Conservation (phyloP, 1,140 invertebrate genomes). For the Drosophila melanica region DNA sequence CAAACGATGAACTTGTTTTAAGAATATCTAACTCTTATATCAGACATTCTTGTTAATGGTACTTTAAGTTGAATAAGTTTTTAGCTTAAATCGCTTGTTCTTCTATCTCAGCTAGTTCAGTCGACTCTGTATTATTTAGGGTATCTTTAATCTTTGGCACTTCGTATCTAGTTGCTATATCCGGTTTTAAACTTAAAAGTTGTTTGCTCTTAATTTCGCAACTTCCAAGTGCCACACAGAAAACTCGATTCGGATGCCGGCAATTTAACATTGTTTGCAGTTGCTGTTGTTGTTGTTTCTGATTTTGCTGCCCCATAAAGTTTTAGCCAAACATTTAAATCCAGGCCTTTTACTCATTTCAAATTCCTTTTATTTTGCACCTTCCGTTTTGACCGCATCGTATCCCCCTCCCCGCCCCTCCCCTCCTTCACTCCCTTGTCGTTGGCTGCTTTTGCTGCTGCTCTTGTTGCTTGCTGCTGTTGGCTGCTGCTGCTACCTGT, state of each 20-base stretch:
- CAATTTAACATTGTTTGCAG: conserved; percentile 38
- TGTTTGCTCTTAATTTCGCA: conserved; percentile 1
- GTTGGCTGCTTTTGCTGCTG: not conserved
- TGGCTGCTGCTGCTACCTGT: conserved; percentile 22
- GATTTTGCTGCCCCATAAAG: conserved; percentile 27
- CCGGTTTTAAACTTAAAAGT: conserved; percentile 3
- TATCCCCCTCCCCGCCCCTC: too few relatives aligned
- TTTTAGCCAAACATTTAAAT: conserved; percentile 54
- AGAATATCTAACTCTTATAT: too few relatives aligned
- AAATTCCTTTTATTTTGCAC: conserved; percentile 63
- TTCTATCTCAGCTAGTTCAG: not conserved
- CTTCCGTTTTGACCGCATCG: not conserved
- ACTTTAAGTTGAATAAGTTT: too few relatives aligned
- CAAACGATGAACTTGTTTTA: too few relatives aligned
- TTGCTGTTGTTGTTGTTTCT: not conserved
- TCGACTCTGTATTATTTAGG: not conserved
- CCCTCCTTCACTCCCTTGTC: too few relatives aligned
- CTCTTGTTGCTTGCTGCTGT: not conserved
- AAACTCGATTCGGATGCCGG: conserved; percentile 25
- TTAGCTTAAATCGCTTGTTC: not conserved
- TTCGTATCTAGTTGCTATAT: not conserved
- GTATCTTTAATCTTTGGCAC: conserved; percentile 4
- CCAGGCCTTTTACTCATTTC: conserved; percentile 43
- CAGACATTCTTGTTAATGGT: too few relatives aligned
- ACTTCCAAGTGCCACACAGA: not conserved